Percentiles rank a stretch among this genome's conserved stretches.
Evolutionary conservation across 2,888 invertebrate genomes (phyloP).

Genomic region (Synanthedon vespiformis): DNA sequence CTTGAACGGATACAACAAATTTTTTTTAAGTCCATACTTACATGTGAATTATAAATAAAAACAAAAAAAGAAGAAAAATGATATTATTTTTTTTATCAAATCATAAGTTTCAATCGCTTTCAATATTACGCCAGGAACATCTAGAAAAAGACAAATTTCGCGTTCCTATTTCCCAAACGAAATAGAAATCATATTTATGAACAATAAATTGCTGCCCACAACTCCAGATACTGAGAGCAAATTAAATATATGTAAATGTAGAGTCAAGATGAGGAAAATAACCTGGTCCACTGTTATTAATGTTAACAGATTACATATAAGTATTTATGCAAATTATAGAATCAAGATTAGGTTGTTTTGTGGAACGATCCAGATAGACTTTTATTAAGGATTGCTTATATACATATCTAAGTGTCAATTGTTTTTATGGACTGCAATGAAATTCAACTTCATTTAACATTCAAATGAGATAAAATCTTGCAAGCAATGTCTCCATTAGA

Average conservation of each 20-base stretch:
- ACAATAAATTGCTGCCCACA: too few relatives aligned
- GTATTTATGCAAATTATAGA: constrained; percentile 3
- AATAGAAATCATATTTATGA: too few relatives aligned
- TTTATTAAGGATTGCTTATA: neutral
- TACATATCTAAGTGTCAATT: neutral
- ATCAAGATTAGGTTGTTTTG: neutral
- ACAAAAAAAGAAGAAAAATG: too few relatives aligned
- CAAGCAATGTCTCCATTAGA: constrained; percentile 32
- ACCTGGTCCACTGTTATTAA: neutral
- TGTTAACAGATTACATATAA: neutral
- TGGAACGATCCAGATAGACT: neutral
- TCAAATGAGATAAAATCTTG: constrained; percentile 30
- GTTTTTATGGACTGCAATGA: neutral
- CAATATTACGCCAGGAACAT: too few relatives aligned
- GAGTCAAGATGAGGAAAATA: neutral
- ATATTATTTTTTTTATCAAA: too few relatives aligned
- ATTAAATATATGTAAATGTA: neutral
- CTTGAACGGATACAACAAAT: too few relatives aligned
- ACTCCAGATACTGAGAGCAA: too few relatives aligned
- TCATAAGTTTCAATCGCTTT: too few relatives aligned
- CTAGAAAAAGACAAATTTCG: too few relatives aligned
- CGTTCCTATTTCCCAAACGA: too few relatives aligned
- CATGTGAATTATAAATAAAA: too few relatives aligned
- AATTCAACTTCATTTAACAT: constrained; percentile 17
- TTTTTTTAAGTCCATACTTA: too few relatives aligned